Evolutionary conservation across 2,797 vertebrate genomes (phyloP).

Genomic region (Myotis vivesi): DNA sequence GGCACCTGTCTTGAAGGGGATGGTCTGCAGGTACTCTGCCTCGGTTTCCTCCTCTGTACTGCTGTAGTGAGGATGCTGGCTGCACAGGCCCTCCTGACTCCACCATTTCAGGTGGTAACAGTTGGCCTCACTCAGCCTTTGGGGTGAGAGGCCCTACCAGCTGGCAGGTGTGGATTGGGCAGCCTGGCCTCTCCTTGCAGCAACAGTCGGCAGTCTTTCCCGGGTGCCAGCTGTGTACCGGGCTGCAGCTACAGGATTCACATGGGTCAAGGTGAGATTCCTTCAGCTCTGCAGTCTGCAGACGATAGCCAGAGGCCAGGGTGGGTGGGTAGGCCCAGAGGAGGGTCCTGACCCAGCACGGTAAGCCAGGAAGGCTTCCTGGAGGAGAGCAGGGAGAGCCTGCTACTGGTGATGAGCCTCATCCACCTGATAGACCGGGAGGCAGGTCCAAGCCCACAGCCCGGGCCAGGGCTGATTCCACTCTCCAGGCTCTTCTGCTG

Average conservation of each 20-base stretch:
- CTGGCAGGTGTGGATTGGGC: neutral
- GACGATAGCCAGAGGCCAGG: neutral
- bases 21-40: neutral
- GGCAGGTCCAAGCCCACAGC: neutral
- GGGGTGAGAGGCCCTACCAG: neutral
- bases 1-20: neutral
- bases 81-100: neutral
- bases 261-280: no score
- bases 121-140: neutral
- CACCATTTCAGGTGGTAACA: neutral
- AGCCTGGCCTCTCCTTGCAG: neutral
- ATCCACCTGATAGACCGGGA: neutral
- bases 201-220: neutral
- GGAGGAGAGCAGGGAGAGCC: neutral
- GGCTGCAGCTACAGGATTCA: neutral
- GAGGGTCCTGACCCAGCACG: neutral
- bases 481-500: neutral
- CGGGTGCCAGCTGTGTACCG: neutral
- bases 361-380: neutral
- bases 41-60: neutral
- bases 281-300: neutral
- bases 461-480: fast-evolving
- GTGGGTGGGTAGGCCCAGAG: neutral
- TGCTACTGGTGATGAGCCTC: neutral
- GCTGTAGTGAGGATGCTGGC: neutral